Conservation (phyloP, 2,888 invertebrate species). For the Agrochola lota region DNA sequence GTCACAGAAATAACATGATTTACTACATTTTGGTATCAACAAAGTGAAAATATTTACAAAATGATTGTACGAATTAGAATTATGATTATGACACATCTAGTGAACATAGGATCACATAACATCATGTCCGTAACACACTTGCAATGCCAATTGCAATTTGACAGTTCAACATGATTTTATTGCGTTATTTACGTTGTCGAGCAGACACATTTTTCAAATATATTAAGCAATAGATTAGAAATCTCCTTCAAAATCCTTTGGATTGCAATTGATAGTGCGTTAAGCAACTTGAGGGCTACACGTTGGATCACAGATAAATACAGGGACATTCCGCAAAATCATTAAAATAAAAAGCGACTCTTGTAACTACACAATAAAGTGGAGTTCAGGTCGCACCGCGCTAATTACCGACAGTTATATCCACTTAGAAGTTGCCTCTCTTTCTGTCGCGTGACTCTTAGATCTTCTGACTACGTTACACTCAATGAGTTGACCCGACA, state of each 20-base stretch:
- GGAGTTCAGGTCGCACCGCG: no score
- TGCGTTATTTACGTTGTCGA: background rate
- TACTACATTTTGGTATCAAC: conserved; percentile 61
- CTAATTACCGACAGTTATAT: no score
- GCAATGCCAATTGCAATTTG: background rate
- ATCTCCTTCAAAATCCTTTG: background rate
- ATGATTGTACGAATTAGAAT: conserved; percentile 18
- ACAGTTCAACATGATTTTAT: background rate
- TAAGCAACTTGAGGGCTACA: background rate
- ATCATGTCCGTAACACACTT: background rate
- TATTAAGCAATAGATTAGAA: background rate
- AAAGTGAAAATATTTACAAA: conserved; percentile 58
- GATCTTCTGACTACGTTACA: no score
- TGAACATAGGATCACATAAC: background rate
- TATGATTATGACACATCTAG: background rate
- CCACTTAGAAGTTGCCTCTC: no score
- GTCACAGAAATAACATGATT: conserved; percentile 63
- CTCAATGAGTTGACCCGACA: no score
- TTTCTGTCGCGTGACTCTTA: no score
- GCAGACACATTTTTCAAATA: background rate
- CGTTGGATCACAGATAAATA: background rate
- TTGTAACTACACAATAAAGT: no score
- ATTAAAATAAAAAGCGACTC: no score
- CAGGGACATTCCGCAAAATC: no score
- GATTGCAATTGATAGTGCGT: background rate